A percentile compares a stretch with the other conserved stretches of the same genome.
Evolutionary conservation across 2,888 invertebrate species (phyloP).

Genomic region (Brachypalpus laphriformis): DNA sequence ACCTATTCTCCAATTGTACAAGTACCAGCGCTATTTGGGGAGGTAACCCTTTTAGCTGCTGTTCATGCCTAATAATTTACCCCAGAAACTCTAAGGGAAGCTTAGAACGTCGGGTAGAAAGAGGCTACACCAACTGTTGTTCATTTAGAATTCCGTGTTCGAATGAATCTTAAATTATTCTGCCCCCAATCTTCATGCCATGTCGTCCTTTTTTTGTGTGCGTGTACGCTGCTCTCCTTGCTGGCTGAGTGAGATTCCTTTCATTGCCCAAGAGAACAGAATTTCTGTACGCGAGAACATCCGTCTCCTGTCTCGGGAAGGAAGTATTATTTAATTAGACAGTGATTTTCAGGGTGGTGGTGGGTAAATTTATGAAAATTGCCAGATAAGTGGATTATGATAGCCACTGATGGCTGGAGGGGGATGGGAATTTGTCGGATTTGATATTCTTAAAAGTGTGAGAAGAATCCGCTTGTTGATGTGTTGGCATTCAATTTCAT

Average conservation of each 20-base stretch:
- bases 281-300: slow-evolving; percentile 52
- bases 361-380: slow-evolving; percentile 70
- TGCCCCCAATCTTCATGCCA: slow-evolving; percentile 51
- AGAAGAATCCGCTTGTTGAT: slow-evolving; percentile 36
- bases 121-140: slow-evolving; percentile 66
- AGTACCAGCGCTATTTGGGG: slow-evolving; percentile 16
- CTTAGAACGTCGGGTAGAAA: background rate
- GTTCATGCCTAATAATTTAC: slow-evolving; percentile 54
- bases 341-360: slow-evolving; percentile 63
- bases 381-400: slow-evolving; percentile 73
- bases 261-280: slow-evolving; percentile 23
- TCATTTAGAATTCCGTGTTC: slow-evolving; percentile 72
- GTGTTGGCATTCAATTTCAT: slow-evolving; percentile 29
- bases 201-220: slow-evolving; percentile 52
- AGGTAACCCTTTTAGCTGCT: slow-evolving; percentile 41
- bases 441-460: slow-evolving; percentile 11
- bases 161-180: slow-evolving; percentile 72
- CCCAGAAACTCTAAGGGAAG: slow-evolving; percentile 12
- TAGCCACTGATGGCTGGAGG: slow-evolving; percentile 50
- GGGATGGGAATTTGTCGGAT: slow-evolving; percentile 32
- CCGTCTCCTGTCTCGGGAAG: slow-evolving; percentile 47
- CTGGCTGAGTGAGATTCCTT: slow-evolving; percentile 12
- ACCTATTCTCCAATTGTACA: slow-evolving; percentile 34
- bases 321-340: slow-evolving; percentile 74
- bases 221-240: background rate